Conservation (phyloP, 2,888 invertebrate genomes). For the Drosophila mercatorum region DNA sequence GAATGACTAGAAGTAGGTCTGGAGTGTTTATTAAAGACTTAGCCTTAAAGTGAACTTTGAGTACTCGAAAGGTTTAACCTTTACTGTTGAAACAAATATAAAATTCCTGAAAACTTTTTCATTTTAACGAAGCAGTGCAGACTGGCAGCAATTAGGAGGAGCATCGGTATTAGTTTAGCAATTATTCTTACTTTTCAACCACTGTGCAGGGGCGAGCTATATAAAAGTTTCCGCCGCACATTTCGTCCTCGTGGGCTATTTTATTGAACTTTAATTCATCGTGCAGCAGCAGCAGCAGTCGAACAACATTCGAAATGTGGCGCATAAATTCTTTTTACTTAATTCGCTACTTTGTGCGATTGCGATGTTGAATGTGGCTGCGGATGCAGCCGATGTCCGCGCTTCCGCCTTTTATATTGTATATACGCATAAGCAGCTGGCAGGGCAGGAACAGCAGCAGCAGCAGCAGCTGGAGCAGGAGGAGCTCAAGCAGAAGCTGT, state of each 20-base stretch:
- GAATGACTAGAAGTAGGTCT: no score
- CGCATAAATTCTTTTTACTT: constrained; percentile 69
- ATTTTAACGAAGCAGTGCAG: no score
- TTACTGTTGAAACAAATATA: no score
- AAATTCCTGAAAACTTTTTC: no score
- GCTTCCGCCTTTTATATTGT: constrained; percentile 43
- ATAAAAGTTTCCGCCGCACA: constrained; percentile 26
- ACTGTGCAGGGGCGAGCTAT: constrained; percentile 25
- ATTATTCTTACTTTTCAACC: background rate
- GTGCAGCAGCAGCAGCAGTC: constrained; percentile 28
- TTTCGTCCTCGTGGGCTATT: constrained; percentile 30
- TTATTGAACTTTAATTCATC: constrained; percentile 72
- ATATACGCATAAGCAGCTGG: constrained; percentile 54
- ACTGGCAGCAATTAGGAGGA: no score
- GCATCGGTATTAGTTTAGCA: no score
- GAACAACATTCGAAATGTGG: constrained; percentile 38
- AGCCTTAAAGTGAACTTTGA: no score
- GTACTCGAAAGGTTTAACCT: no score
- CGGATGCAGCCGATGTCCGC: constrained; percentile 51
- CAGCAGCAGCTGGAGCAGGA: constrained; percentile 17
- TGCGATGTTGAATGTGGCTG: constrained; percentile 42
- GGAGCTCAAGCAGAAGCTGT: constrained; percentile 21
- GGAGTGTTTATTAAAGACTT: no score
- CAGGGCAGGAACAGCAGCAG: constrained; percentile 25
- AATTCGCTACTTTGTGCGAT: constrained; percentile 59